A percentile compares a stretch with the other conserved stretches of the same genome.
Conservation (phyloP, 2,797 vertebrate species). For the Anguilla pacifica region DNA sequence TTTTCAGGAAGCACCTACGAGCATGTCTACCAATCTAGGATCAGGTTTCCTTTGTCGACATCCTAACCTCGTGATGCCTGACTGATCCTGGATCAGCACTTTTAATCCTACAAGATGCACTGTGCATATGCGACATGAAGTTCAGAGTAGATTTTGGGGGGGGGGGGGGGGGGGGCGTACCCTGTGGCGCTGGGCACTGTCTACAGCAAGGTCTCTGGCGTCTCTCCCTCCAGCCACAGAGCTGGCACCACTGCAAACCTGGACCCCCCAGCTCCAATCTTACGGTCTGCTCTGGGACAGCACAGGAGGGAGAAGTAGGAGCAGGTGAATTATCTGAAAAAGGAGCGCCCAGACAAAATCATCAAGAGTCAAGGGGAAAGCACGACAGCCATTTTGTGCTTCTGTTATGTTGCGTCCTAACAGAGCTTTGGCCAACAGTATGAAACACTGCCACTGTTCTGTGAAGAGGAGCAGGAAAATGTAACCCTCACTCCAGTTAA, state of each 20-base stretch:
- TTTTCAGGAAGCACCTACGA: neutral
- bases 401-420: too few relatives aligned
- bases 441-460: neutral
- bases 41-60: neutral
- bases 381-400: neutral
- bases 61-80: neutral
- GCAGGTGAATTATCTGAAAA: neutral
- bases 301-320: neutral
- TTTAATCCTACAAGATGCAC: neutral
- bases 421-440: neutral
- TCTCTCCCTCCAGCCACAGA: slow-evolving; percentile 20
- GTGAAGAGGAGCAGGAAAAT: neutral
- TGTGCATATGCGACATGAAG: neutral
- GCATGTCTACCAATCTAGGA: neutral
- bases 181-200: slow-evolving; percentile 2
- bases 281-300: neutral
- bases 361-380: neutral
- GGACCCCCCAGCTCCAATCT: neutral
- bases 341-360: neutral
- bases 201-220: slow-evolving; percentile 3
- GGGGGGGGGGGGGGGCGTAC: neutral
- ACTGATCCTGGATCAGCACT: neutral
- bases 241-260: slow-evolving; percentile 21
- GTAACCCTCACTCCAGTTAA: neutral
- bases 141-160: neutral